Percentiles rank a stretch among this genome's conserved stretches.
These are phyloP conservation scores for Poecile montanus DNA, from an alignment of 2,797 vertebrate species.

Conservation along the genomic window DNA sequence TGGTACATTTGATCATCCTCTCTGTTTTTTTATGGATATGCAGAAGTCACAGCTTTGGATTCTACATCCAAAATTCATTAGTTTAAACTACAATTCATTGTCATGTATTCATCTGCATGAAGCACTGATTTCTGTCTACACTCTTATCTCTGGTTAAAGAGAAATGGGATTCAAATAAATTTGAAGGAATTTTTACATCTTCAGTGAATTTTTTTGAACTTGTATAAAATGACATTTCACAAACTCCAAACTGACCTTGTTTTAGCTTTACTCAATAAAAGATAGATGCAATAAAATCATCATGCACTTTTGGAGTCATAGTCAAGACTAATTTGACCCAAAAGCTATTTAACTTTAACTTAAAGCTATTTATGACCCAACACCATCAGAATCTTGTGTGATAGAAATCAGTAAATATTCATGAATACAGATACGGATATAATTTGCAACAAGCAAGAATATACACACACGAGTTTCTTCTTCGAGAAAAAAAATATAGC, in stretches of 20 bases:
- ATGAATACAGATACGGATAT: neutral
- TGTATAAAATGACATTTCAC: neutral
- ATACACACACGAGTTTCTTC: neutral
- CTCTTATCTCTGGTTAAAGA: accelerated
- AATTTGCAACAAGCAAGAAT: neutral
- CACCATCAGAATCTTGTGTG: neutral
- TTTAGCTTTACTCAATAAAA: neutral
- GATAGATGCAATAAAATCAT: neutral
- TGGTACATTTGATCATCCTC: neutral
- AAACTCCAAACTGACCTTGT: neutral
- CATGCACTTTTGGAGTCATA: neutral
- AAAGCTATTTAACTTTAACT: neutral
- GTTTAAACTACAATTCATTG: neutral
- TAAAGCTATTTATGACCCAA: no score
- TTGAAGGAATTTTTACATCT: neutral
- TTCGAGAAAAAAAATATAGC: neutral
- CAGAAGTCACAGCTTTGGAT: neutral
- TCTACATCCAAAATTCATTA: neutral
- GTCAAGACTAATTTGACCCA: neutral
- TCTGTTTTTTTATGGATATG: neutral
- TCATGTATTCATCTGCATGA: neutral
- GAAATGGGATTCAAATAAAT: neutral
- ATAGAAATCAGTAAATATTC: neutral
- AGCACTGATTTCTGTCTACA: neutral
- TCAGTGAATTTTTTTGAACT: neutral